Conservation (phyloP, 1,140 invertebrate species). For the Pseudomyrmex pallidus region DNA sequence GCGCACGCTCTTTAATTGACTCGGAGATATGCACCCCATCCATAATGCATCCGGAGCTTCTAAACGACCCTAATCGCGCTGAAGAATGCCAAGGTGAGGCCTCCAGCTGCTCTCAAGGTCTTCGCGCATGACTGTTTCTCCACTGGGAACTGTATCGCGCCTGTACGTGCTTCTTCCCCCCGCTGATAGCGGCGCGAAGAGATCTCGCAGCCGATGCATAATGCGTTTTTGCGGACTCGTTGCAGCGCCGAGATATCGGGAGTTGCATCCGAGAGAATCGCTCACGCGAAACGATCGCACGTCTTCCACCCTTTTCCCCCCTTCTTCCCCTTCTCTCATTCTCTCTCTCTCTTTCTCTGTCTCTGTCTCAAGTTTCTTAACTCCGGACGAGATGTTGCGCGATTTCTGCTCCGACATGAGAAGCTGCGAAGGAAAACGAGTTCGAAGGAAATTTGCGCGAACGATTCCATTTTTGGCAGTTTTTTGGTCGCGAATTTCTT, state of each 20-base stretch:
- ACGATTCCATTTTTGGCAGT: too few species aligned
- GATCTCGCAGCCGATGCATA: constrained; percentile 33
- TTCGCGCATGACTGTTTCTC: constrained; percentile 31
- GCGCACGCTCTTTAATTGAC: constrained; percentile 72
- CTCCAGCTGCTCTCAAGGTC: constrained; percentile 51
- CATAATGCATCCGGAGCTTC: constrained; percentile 74
- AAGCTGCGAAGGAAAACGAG: too few species aligned
- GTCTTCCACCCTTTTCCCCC: background rate
- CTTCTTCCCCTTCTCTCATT: too few species aligned
- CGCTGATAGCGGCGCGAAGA: constrained; percentile 19
- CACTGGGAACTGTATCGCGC: constrained; percentile 44
- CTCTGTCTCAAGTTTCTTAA: too few species aligned
- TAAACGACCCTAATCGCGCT: constrained; percentile 72
- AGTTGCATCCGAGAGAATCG: constrained; percentile 48
- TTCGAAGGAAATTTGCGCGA: too few species aligned
- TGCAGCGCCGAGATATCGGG: constrained; percentile 26
- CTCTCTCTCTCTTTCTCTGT: too few species aligned
- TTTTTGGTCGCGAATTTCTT: too few species aligned
- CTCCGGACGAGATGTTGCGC: too few species aligned
- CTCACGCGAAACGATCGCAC: constrained; percentile 53
- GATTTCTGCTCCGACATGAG: too few species aligned
- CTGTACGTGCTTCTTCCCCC: too few species aligned
- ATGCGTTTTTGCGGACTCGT: constrained; percentile 44
- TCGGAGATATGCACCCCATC: constrained; percentile 71
- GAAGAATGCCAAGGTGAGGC: constrained; percentile 56